Base-by-base conservation (phyloP, 2,797 vertebrate species). In the Thaleichthys pacificus region DNA sequence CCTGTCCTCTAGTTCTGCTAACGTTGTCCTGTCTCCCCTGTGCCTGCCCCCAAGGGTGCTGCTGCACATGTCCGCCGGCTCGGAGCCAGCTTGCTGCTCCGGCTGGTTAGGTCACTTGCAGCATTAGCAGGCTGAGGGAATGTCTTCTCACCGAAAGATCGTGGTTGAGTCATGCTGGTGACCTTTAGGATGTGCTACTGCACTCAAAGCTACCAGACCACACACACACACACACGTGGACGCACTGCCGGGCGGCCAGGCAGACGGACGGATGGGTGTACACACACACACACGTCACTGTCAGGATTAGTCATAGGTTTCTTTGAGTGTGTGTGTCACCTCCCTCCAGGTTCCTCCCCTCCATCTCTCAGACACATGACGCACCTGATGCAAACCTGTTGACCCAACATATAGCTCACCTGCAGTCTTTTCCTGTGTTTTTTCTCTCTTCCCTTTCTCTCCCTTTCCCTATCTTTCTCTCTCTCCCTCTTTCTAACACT, bases 41-140 rank as follows among this genome's bases (percentile, higher is more conserved):
- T 83, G 79, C 3, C 11, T 12, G 47, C 47, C 11, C 17, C 2
- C 47, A 4, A 17, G 47, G 15, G 2, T n/a, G 51, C 51, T 6
- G 51, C 84, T 54, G 66, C 72, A 92, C 90, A 92, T 91, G 88
- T 89, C 90, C 90, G 76, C 86, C 61, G 86, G 84, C 80, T 73
- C 87, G 85, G 87, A 87, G 84, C 89, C 74, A 81, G 81, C 81
- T 78, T 70, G 70, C 79, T 76, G 71, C 42, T 47, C 2, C 42
- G 22, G 38, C 47, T 5, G 14, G 21, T 66, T 22, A 28, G 24
- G 54, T 28, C 11, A 68, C 15, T 24, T 49, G 49, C 42, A 14
- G 21, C 57, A n/a, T 24, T 58, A 58, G 57, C 57, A 58, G 57
- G 24, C 49, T 21, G 21, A 22, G 64, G 38, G 21, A 66, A 49